These are phyloP conservation scores for Peromyscus leucopus DNA, from an alignment of 2,113 vertebrate species.

Conservation along the genomic window DNA sequence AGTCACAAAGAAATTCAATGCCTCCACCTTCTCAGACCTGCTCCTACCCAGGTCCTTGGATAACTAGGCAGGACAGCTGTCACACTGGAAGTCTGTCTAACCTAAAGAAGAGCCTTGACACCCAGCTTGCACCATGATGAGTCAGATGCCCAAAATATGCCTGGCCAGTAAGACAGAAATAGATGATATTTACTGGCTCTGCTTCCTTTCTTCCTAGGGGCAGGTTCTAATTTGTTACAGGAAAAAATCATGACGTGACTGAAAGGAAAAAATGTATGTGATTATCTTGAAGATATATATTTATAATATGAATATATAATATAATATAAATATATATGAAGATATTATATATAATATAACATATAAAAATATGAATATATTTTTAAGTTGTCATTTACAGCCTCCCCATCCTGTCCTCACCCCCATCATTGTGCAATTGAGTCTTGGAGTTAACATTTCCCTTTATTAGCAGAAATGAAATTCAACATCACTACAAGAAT, in stretches of 20 bases:
- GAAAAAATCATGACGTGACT: not conserved
- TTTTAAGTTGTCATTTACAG: not conserved
- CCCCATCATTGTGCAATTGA: not conserved
- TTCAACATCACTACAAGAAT: not conserved
- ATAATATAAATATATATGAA: too few relatives aligned
- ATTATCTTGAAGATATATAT: constrained; percentile 17
- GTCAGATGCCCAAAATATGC: constrained; percentile 69
- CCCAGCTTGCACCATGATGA: constrained; percentile 50
- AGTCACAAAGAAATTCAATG: not conserved
- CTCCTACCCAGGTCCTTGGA: constrained; percentile 18
- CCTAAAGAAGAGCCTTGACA: constrained; percentile 46
- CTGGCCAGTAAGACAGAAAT: constrained; percentile 71
- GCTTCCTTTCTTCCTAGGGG: constrained; percentile 3
- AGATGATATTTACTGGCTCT: constrained; percentile 44
- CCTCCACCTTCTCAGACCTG: not conserved
- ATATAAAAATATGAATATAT: not conserved
- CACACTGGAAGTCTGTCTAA: constrained; percentile 40
- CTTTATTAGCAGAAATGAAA: not conserved
- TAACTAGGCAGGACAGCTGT: constrained; percentile 54
- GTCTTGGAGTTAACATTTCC: not conserved
- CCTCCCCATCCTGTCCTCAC: not conserved
- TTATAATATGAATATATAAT: too few relatives aligned
- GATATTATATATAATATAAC: too few relatives aligned
- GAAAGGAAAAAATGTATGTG: not conserved
- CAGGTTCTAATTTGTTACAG: constrained; percentile 52